Conservation (phyloP, 2,888 invertebrate genomes). For the Limnephilus auricula region DNA sequence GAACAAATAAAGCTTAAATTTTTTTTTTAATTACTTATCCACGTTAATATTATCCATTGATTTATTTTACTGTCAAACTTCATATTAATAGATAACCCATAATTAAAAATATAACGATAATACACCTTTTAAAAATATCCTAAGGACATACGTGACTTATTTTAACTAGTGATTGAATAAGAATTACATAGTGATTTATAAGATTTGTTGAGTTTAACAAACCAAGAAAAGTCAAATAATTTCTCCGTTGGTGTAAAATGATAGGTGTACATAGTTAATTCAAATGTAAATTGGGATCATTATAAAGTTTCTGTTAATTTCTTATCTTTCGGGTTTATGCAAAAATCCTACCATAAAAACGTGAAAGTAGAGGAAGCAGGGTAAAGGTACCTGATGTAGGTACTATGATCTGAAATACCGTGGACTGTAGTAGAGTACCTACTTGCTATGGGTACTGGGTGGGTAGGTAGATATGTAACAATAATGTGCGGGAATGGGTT, state of each 20-base stretch:
- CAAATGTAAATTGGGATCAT: constrained; percentile 38
- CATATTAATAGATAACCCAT: no score
- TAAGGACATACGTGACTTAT: no score
- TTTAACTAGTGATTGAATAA: no score
- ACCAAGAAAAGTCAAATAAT: neutral
- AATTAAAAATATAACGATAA: no score
- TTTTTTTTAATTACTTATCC: no score
- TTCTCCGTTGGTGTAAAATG: neutral
- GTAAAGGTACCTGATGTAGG: neutral
- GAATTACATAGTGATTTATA: neutral
- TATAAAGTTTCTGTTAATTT: constrained; percentile 30
- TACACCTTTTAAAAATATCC: no score
- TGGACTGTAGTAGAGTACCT: neutral
- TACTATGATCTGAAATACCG: neutral
- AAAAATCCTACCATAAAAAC: constrained; percentile 28
- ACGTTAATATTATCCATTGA: no score
- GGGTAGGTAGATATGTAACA: neutral
- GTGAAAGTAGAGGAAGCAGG: neutral
- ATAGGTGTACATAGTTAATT: neutral
- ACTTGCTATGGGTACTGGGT: neutral
- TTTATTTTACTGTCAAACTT: no score
- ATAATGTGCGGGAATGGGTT: constrained; percentile 20
- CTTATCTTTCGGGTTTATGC: constrained; percentile 41
- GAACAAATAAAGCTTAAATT: no score
- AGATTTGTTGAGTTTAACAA: neutral